phyloP scores from a whole-genome alignment of 1,140 invertebrate species.

The Scaptodrosophila lebanonensis region DNA sequence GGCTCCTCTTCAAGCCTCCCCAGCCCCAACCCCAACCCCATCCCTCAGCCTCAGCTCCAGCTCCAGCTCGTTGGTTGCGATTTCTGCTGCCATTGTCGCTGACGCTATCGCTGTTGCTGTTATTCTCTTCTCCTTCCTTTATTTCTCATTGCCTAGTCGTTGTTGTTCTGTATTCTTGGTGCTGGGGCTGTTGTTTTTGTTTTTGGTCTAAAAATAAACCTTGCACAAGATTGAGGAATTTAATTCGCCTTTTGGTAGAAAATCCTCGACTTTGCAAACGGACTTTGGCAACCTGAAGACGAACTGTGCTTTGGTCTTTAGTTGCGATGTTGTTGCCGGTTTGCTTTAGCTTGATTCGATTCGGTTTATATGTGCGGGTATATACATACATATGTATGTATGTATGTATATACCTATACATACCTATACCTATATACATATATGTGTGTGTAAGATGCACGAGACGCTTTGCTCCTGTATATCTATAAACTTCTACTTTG shows the following conservation, averaged over 20 bases:
- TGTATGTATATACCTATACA: conserved; percentile 1
- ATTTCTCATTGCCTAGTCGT: conserved; percentile 72
- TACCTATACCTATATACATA: conserved; percentile 21
- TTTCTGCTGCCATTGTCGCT: conserved; percentile 5
- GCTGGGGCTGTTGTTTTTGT: conserved; percentile 43
- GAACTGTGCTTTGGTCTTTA: conserved; percentile 4
- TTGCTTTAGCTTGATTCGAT: conserved; percentile 8
- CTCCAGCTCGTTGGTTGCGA: conserved; percentile 15
- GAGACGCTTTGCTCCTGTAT: conserved; percentile 30
- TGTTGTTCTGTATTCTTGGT: conserved; percentile 34
- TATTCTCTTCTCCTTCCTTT: conserved; percentile 38
- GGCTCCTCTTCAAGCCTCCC: conserved; percentile 14
- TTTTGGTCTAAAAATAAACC: conserved; percentile 70
- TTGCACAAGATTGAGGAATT: conserved; percentile 72
- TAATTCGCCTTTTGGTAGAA: conserved; percentile 75
- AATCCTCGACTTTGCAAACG: conserved; percentile 73
- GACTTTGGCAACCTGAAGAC: conserved; percentile 55
- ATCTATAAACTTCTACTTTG: conserved; percentile 55
- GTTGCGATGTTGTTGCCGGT: not conserved
- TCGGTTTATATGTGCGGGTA: not conserved
- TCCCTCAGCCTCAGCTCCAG: conserved; percentile 3
- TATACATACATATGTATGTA: not conserved
- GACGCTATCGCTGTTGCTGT: conserved; percentile 5
- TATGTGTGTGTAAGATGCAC: conserved; percentile 14
- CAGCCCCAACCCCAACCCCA: conserved; percentile 3